Evolutionary conservation across 2,888 invertebrate genomes (phyloP).

Genomic region (Agriopis marginaria): DNA sequence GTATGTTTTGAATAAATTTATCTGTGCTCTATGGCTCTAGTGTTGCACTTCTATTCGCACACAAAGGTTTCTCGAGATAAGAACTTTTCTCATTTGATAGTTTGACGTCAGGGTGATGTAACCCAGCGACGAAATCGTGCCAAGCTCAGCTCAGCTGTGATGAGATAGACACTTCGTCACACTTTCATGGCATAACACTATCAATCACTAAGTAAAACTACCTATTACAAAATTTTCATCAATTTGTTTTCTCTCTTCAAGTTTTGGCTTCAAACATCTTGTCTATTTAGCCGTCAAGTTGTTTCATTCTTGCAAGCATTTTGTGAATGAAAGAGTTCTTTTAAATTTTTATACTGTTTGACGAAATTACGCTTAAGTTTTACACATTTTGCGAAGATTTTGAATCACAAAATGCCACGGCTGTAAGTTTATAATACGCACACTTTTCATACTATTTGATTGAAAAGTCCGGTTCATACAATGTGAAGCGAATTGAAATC

Average conservation of each 20-base stretch:
- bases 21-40: conserved; percentile 75
- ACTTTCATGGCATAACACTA: conserved; percentile 46
- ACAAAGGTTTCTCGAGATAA: conserved; percentile 59
- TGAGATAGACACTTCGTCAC: conserved; percentile 56
- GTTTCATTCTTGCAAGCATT: neutral
- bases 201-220: conserved; percentile 9
- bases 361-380: neutral
- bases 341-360: no score
- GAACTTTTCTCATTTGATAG: conserved; percentile 67
- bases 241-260: neutral
- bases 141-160: conserved; percentile 64
- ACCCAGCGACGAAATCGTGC: conserved; percentile 70
- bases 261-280: no score
- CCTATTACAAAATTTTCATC: neutral
- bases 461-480: conserved; percentile 31
- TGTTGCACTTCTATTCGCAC: conserved; percentile 58
- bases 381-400: neutral
- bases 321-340: neutral
- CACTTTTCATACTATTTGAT: conserved; percentile 30
- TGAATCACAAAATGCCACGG: neutral
- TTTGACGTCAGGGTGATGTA: conserved; percentile 81
- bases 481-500: conserved; percentile 40
- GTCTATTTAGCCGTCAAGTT: neutral
- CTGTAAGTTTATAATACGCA: conserved; percentile 1
- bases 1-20: conserved; percentile 81